Percentiles rank a stretch among this genome's conserved stretches.
Conservation (phyloP, 92 coral and sea anemone genomes). For the Heliopora coerulea region DNA sequence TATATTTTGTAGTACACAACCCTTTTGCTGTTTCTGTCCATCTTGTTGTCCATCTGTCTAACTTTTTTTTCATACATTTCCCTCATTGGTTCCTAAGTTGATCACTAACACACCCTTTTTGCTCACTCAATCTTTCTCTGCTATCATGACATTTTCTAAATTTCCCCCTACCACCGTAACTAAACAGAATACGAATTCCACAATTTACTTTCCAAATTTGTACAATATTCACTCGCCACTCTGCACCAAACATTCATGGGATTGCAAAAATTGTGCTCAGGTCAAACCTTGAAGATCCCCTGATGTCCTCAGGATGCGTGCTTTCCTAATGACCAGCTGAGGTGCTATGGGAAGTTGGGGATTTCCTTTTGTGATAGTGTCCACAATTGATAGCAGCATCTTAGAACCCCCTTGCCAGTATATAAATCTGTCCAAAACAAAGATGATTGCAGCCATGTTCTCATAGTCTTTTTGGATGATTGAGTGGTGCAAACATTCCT, state of each 20-base stretch:
- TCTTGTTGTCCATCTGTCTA: constrained; percentile 2
- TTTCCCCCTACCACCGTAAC: too few species aligned
- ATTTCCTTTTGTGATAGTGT: constrained; percentile 57
- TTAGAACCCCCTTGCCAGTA: constrained; percentile 92
- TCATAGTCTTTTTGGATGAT: constrained; percentile 56
- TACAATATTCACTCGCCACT: too few species aligned
- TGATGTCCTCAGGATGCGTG: constrained; percentile 76
- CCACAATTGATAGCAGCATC: constrained; percentile 65
- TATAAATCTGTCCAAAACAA: constrained; percentile 84
- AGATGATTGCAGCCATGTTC: constrained; percentile 71
- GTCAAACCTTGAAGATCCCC: constrained; percentile 87
- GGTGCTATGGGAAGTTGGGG: constrained; percentile 85
- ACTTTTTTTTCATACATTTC: not conserved
- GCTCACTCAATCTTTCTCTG: too few species aligned
- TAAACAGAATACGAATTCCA: too few species aligned
- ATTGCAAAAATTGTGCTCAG: too few species aligned
- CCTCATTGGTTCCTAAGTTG: too few species aligned
- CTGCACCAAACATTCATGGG: too few species aligned
- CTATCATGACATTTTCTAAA: too few species aligned
- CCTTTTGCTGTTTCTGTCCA: too few species aligned
- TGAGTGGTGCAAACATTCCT: constrained; percentile 92
- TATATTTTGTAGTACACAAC: too few species aligned
- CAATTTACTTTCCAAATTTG: too few species aligned
- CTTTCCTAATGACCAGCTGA: constrained; percentile 82
- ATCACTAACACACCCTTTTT: too few species aligned